Evolutionary conservation across 2,113 vertebrate genomes (phyloP).

Genomic region (Rhinoptilus africanus): DNA sequence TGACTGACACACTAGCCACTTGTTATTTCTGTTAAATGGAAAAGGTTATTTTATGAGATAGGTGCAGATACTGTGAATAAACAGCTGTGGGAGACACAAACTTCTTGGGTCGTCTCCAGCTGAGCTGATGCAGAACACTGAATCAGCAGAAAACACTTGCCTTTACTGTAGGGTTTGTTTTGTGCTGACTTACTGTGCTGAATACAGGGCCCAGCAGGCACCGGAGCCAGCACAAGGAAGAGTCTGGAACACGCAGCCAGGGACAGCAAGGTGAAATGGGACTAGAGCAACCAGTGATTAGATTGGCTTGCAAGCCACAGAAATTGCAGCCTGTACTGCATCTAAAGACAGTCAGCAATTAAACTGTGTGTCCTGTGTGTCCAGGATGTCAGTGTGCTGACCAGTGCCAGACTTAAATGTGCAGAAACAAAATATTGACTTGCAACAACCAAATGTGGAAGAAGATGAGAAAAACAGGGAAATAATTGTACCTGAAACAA

Average conservation of each 20-base stretch:
- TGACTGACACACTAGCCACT: neutral
- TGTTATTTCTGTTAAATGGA: neutral
- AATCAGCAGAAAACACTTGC: neutral
- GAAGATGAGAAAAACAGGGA: neutral
- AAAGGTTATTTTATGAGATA: neutral
- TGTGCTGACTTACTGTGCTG: neutral
- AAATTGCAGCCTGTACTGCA: neutral
- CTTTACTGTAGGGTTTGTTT: neutral
- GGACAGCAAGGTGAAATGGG: neutral
- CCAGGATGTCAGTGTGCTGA: neutral
- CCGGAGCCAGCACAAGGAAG: neutral
- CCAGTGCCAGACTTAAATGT: neutral
- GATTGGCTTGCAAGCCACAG: neutral
- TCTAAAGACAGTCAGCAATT: neutral
- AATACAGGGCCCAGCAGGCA: neutral
- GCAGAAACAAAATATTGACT: neutral
- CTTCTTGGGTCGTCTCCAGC: neutral
- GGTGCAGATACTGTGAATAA: neutral
- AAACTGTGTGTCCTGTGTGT: neutral
- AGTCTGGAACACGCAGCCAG: neutral
- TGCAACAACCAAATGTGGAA: neutral
- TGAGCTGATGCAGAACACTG: neutral
- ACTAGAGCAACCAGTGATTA: neutral
- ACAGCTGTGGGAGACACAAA: neutral
- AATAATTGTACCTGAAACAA: neutral